phyloP scores from a whole-genome alignment of 2,888 invertebrate species.

The Isotomurus palustris region DNA sequence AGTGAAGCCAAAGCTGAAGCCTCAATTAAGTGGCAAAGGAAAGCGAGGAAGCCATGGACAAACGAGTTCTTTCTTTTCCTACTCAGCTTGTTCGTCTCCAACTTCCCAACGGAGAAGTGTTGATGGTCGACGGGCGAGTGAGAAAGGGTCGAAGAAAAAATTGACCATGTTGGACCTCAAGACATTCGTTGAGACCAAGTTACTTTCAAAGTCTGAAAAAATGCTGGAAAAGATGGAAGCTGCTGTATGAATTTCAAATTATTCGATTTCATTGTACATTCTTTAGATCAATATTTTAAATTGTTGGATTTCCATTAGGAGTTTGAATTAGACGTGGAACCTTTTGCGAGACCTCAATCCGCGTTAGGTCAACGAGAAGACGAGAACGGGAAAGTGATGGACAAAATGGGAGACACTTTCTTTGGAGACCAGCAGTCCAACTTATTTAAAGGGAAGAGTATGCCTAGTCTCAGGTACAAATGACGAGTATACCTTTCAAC shows the following conservation, averaged over 20 bases:
- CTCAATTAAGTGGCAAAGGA: conserved; percentile 20
- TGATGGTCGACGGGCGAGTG: conserved; percentile 62
- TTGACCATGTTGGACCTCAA: conserved; percentile 89
- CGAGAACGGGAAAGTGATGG: conserved; percentile 21
- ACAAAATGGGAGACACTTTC: conserved; percentile 53
- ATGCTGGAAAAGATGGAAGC: conserved; percentile 75
- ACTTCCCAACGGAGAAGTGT: conserved; percentile 35
- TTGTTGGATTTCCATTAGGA: conserved; percentile 2
- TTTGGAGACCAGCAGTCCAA: conserved; percentile 58
- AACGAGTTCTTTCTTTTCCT: conserved; percentile 31
- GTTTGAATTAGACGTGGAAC: conserved; percentile 53
- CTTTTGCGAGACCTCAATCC: conserved; percentile 64
- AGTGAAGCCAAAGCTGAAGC: conserved; percentile 26
- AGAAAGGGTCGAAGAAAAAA: conserved; percentile 69
- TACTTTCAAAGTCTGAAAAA: conserved; percentile 85
- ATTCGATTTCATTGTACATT: neutral
- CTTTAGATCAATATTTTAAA: neutral
- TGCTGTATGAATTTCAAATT: neutral
- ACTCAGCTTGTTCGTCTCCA: conserved; percentile 44
- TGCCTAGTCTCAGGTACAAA: conserved; percentile 85
- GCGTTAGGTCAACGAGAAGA: conserved; percentile 53
- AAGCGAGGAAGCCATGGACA: conserved; percentile 14
- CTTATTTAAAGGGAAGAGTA: conserved; percentile 89
- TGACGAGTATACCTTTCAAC: too few species aligned
- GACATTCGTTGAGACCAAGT: conserved; percentile 85